Base-by-base conservation (phyloP, 2,888 invertebrate genomes). In the Acanthosepion lycidas region DNA sequence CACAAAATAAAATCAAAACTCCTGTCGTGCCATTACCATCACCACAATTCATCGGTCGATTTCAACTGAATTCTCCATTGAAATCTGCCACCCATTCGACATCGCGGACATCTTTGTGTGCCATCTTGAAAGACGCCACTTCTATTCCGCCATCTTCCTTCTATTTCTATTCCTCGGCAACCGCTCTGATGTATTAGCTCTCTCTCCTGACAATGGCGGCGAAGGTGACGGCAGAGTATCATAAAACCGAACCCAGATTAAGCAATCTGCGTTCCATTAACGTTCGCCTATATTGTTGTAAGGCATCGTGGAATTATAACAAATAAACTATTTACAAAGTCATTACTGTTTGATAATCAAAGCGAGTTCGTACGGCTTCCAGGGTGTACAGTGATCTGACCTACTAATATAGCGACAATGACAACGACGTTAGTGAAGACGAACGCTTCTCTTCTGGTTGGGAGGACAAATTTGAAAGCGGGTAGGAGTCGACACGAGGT, bases 251-350 rank as follows among this genome's bases (percentile, higher is more conserved):
- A 64, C 64, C 26, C 64, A 64, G 92, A 92, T 92, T 92, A 92
- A 42, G 8, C 92, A 92, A 92, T 92, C 92, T 92, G 48, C 49
- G 9, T 49, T 28, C 92, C 48, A 92, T 92, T 92, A 92, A 92
- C 49, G 12, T 92, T 18, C 26, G 49, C 51, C 48, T 28, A 92
- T 48, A 49, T 92, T 42, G 92, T 92, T 92, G 92, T 92, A 92
- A 49, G 92, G 92, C 92, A 48, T 92, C 92, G 48, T 49, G 48
- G 51, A 92, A 92, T 48, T 28, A 92, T 92, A 92, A 92, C 92
- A 92, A 92, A 49, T 92, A 92, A 92, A 92, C 92, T 92, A 92
- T 92, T 92, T 92, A 51, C 26, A 48, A 92, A 92, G 92, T 92
- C 48, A 92, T 92, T 92, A 92, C 64, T 64, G 64, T 28, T 64